Conservation (phyloP, 2,797 vertebrate genomes). For the Ctenosaura bakeri region DNA sequence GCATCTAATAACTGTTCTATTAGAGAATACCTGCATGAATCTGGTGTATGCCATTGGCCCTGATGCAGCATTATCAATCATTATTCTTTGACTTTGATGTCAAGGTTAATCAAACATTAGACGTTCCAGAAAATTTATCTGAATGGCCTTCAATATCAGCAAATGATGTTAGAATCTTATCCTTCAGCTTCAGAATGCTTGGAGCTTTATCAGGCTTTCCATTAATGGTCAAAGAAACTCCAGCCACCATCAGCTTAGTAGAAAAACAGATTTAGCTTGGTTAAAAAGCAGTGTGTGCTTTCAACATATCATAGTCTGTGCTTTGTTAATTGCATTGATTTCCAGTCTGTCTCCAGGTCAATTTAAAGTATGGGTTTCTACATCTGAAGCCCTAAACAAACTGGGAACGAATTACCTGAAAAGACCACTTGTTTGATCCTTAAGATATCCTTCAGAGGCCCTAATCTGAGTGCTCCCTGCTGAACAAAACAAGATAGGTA, state of each 20-base stretch:
- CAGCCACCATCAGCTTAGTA: no score
- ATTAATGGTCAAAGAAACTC: slow-evolving; percentile 64
- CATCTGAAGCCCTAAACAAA: not conserved
- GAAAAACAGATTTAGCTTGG: slow-evolving; percentile 54
- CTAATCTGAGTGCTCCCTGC: not conserved
- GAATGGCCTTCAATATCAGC: not conserved
- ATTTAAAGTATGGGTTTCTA: not conserved
- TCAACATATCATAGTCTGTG: not conserved
- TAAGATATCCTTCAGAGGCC: not conserved
- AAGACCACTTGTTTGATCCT: not conserved
- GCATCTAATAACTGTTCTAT: not conserved
- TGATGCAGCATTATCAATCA: not conserved
- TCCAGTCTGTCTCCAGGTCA: not conserved
- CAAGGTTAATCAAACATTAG: slow-evolving; percentile 1
- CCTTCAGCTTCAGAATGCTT: not conserved
- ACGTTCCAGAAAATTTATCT: not conserved
- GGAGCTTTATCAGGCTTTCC: slow-evolving; percentile 69
- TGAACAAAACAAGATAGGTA: not conserved
- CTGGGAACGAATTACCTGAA: not conserved
- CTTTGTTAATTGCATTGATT: not conserved
- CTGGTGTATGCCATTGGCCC: not conserved
- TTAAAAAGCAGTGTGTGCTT: slow-evolving; percentile 53
- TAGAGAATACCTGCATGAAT: not conserved
- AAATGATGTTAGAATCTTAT: not conserved
- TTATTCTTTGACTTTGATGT: slow-evolving; percentile 11